Evolutionary conservation across 1,140 invertebrate species (phyloP).

Genomic region (Eueides isabella): DNA sequence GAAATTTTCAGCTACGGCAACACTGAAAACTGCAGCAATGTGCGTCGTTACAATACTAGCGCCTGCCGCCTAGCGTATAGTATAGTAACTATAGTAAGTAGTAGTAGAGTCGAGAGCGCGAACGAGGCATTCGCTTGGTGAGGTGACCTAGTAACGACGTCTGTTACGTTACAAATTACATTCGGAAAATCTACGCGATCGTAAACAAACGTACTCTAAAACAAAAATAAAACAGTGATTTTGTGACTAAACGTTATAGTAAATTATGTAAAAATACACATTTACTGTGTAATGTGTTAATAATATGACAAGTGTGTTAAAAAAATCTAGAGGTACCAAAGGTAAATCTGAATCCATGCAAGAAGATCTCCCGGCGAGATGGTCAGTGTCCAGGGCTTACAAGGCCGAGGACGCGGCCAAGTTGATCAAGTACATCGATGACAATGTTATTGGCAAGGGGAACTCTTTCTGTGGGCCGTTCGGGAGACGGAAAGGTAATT

Average conservation of each 20-base stretch:
- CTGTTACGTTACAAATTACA: not conserved
- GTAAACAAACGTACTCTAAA: slow-evolving; percentile 2
- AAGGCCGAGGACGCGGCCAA: slow-evolving; percentile 86
- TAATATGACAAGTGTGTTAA: slow-evolving; percentile 79
- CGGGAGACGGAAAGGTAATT: slow-evolving; percentile 89
- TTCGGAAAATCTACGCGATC: not conserved
- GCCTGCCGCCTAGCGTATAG: slow-evolving; percentile 25
- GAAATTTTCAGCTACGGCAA: slow-evolving; percentile 34
- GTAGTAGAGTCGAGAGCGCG: slow-evolving; percentile 32
- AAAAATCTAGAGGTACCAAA: slow-evolving; percentile 76
- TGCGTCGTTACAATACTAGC: slow-evolving; percentile 38
- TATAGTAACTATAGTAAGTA: no score
- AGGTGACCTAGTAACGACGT: slow-evolving; percentile 34
- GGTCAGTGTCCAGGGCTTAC: slow-evolving; percentile 65
- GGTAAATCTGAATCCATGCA: slow-evolving; percentile 80
- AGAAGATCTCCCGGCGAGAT: slow-evolving; percentile 75
- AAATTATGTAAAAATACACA: slow-evolving; percentile 32
- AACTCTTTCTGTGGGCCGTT: slow-evolving; percentile 91
- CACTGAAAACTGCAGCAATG: slow-evolving; percentile 38
- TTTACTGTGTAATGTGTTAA: slow-evolving; percentile 66
- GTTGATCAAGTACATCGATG: slow-evolving; percentile 89
- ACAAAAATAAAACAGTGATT: slow-evolving; percentile 35
- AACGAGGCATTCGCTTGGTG: slow-evolving; percentile 34
- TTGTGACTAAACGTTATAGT: slow-evolving; percentile 35
- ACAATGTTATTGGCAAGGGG: slow-evolving; percentile 91